Conservation (phyloP, 2,113 vertebrate species). For the Apeltes quadracus region DNA sequence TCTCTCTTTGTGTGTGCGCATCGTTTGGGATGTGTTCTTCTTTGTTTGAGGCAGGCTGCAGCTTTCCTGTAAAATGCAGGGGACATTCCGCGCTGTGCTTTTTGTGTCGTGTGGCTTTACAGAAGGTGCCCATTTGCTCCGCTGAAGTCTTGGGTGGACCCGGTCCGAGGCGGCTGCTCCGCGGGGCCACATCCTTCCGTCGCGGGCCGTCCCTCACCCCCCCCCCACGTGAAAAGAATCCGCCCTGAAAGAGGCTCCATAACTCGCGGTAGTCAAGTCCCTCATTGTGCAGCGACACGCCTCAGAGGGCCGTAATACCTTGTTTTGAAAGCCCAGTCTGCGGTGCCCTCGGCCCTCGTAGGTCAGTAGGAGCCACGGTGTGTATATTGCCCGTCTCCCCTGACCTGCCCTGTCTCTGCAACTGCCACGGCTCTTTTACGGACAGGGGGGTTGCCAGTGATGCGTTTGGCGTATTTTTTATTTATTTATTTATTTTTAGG, state of each 20-base stretch:
- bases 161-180: constrained; percentile 52
- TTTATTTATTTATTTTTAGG: no score
- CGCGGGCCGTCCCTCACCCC: constrained; percentile 33
- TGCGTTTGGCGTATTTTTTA: constrained; percentile 10
- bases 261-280: constrained; percentile 61
- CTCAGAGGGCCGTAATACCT: constrained; percentile 47
- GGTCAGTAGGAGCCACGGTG: constrained; percentile 11
- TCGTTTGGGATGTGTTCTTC: constrained; percentile 12
- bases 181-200: constrained; percentile 52
- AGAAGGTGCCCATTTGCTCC: constrained; percentile 77
- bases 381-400: constrained; percentile 2
- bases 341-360: constrained; percentile 14
- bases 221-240: constrained; percentile 37
- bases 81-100: constrained; percentile 76
- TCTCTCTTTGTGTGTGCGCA: not conserved
- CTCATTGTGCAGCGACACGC: constrained; percentile 70
- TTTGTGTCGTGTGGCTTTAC: constrained; percentile 81
- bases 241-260: constrained; percentile 49
- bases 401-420: constrained; percentile 5
- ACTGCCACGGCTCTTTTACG: constrained; percentile 3
- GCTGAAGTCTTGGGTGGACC: constrained; percentile 73
- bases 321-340: constrained; percentile 61
- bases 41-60: constrained; percentile 32
- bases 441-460: not conserved
- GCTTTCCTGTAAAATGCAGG: constrained; percentile 66